These are phyloP conservation scores for Anticlea derivata DNA, from an alignment of 2,888 invertebrate genomes.

Conservation along the genomic window DNA sequence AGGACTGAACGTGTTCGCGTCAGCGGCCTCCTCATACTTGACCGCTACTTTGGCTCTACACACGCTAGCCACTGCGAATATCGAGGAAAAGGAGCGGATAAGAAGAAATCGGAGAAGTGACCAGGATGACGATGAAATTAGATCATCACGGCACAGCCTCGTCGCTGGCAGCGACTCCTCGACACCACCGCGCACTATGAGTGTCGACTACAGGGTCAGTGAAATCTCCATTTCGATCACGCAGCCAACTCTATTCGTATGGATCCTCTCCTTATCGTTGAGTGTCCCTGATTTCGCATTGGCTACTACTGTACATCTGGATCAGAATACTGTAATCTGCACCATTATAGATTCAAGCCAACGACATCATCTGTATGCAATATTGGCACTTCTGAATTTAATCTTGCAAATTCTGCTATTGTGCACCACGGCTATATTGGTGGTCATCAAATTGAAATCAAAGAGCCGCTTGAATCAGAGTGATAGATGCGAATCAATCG, in stretches of 20 bases:
- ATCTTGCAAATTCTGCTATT: slow-evolving; percentile 67
- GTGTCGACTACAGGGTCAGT: slow-evolving; percentile 78
- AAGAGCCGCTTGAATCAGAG: slow-evolving; percentile 46
- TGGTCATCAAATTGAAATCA: slow-evolving; percentile 60
- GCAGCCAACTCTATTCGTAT: slow-evolving; percentile 82
- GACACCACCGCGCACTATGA: slow-evolving; percentile 78
- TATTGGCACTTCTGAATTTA: slow-evolving; percentile 69
- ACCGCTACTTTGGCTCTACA: slow-evolving; percentile 83
- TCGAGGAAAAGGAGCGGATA: slow-evolving; percentile 67
- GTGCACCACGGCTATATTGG: slow-evolving; percentile 52
- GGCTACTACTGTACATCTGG: slow-evolving; percentile 71
- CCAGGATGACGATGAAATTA: slow-evolving; percentile 69
- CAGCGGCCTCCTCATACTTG: slow-evolving; percentile 83
- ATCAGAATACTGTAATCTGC: slow-evolving; percentile 68
- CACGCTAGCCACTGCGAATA: slow-evolving; percentile 79
- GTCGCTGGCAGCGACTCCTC: slow-evolving; percentile 76
- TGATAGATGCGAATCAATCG: slow-evolving; percentile 53
- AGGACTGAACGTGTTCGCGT: slow-evolving; percentile 81
- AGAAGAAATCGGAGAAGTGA: slow-evolving; percentile 60
- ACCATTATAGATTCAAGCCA: slow-evolving; percentile 79
- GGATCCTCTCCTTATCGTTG: slow-evolving; percentile 83
- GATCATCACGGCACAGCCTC: slow-evolving; percentile 75
- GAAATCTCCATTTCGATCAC: slow-evolving; percentile 73
- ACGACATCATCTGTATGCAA: slow-evolving; percentile 67
- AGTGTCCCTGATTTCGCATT: slow-evolving; percentile 85